A percentile compares a stretch with the other conserved stretches of the same genome.
Evolutionary conservation across 1,140 invertebrate genomes (phyloP).

Genomic region (Ericerus pela): DNA sequence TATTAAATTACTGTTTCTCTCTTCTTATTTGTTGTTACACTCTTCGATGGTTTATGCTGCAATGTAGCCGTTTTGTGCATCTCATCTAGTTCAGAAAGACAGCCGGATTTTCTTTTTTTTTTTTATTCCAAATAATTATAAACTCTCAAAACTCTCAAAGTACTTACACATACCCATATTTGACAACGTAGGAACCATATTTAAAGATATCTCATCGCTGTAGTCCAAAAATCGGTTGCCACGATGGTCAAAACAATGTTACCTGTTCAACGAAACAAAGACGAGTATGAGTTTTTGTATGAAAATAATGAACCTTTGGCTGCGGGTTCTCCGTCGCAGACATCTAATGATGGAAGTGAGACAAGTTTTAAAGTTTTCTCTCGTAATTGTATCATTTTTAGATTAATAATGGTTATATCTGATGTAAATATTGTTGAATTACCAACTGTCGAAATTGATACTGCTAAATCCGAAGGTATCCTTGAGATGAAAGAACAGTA

Average conservation of each 20-base stretch:
- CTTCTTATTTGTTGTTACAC: too few species aligned
- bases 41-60: too few species aligned
- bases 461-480: background rate
- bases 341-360: background rate
- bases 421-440: background rate
- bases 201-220: too few species aligned
- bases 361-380: background rate
- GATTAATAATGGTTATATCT: background rate
- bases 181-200: too few species aligned
- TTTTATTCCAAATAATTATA: too few species aligned
- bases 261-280: constrained; percentile 5
- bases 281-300: background rate
- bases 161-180: too few species aligned
- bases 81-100: too few species aligned
- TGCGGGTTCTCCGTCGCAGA: background rate
- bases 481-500: constrained; percentile 6
- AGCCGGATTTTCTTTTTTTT: too few species aligned
- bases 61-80: too few species aligned
- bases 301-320: background rate
- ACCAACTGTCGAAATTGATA: background rate
- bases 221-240: too few species aligned
- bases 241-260: constrained; percentile 4
- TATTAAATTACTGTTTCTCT: too few species aligned
- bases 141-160: too few species aligned
- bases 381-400: background rate